These are phyloP conservation scores for Agriopis aurantiaria DNA, from an alignment of 2,888 invertebrate genomes.

Conservation along the genomic window DNA sequence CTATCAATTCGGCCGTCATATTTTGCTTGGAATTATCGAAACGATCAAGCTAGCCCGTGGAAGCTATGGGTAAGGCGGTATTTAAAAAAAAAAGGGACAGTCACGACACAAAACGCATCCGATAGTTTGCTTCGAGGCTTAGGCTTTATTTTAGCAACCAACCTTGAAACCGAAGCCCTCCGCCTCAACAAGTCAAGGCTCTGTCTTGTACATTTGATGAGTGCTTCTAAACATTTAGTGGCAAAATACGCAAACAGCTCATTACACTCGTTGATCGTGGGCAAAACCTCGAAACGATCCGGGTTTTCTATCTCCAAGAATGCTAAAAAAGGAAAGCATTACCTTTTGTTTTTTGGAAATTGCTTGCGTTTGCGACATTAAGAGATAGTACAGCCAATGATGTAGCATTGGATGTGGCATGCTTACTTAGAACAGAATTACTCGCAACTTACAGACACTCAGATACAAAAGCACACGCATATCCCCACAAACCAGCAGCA, in stretches of 20 bases:
- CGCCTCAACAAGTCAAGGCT: constrained; percentile 91
- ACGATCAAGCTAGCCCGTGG: too few species aligned
- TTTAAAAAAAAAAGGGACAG: not conserved
- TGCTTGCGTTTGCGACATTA: too few species aligned
- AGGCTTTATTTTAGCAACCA: not conserved
- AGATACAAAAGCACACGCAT: too few species aligned
- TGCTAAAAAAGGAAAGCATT: constrained; percentile 67
- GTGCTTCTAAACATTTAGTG: constrained; percentile 89
- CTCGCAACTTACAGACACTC: too few species aligned
- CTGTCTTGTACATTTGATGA: constrained; percentile 90
- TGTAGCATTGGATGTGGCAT: too few species aligned
- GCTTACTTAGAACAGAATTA: too few species aligned
- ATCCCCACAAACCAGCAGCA: too few species aligned
- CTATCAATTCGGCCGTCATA: too few species aligned
- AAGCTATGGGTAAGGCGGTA: not conserved
- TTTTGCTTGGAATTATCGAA: too few species aligned
- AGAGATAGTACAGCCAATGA: not conserved
- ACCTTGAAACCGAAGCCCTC: constrained; percentile 84
- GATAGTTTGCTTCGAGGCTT: not conserved
- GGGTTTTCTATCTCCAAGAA: constrained; percentile 89
- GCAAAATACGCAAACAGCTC: constrained; percentile 94
- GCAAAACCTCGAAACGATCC: constrained; percentile 84
- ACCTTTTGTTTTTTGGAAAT: not conserved
- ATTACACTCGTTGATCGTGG: constrained; percentile 90
- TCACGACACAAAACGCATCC: not conserved